These are phyloP conservation scores for Paradoxurus hermaphroditus DNA, from an alignment of 2,113 vertebrate genomes.

Conservation along the genomic window DNA sequence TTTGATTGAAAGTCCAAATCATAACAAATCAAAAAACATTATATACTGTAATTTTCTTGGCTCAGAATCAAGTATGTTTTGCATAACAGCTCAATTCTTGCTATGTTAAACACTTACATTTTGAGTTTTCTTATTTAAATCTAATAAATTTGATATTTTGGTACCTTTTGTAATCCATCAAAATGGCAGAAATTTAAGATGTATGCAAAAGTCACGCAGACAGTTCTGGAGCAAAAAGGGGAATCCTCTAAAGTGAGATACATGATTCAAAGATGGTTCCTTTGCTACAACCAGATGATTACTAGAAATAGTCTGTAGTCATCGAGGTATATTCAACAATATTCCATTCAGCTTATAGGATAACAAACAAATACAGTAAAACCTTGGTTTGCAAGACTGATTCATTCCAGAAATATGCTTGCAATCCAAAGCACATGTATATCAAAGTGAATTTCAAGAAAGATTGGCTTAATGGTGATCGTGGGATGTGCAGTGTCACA, in stretches of 20 bases:
- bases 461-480: too few relatives aligned
- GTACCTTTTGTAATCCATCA: not conserved
- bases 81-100: not conserved
- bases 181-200: not conserved
- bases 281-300: not conserved
- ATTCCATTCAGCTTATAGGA: not conserved
- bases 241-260: not conserved
- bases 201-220: not conserved
- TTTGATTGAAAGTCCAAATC: slow-evolving; percentile 44
- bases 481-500: too few relatives aligned
- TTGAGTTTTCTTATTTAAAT: not conserved
- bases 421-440: too few relatives aligned
- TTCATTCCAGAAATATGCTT: too few relatives aligned
- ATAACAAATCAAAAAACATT: slow-evolving; percentile 13
- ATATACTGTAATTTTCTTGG: not conserved
- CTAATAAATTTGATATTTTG: not conserved
- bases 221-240: not conserved
- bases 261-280: not conserved
- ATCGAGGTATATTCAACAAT: not conserved
- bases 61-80: slow-evolving; percentile 10
- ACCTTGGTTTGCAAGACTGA: too few relatives aligned
- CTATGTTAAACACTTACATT: not conserved
- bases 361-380: too few relatives aligned
- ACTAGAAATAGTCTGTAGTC: not conserved
- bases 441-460: too few relatives aligned